Percentiles rank a stretch among this genome's conserved stretches.
These are phyloP conservation scores for Semicossyphus pulcher DNA, from an alignment of 2,113 vertebrate species.

Conservation along the genomic window DNA sequence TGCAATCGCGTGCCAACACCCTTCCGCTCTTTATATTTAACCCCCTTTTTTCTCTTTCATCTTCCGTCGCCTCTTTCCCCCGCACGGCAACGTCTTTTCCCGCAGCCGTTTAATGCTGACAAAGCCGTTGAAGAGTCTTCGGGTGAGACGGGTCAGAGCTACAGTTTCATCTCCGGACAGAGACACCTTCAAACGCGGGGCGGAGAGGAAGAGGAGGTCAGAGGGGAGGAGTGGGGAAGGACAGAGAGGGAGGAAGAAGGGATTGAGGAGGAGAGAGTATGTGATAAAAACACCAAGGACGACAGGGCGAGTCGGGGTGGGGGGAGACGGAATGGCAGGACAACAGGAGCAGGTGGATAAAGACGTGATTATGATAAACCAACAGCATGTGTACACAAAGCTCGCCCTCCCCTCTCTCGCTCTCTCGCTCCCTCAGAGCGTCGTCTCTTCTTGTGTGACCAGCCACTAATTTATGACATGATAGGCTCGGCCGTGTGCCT, in stretches of 20 bases:
- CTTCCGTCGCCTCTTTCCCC: constrained; percentile 19
- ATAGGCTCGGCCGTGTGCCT: constrained; percentile 55
- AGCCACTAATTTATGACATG: constrained; percentile 76
- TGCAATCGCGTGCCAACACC: constrained; percentile 71
- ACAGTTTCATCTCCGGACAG: constrained; percentile 51
- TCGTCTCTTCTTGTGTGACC: constrained; percentile 56
- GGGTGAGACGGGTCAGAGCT: constrained; percentile 58
- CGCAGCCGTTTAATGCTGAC: constrained; percentile 51
- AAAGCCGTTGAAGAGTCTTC: constrained; percentile 55
- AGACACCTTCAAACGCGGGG: constrained; percentile 57
- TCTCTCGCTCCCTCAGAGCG: constrained; percentile 6
- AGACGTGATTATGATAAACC: constrained; percentile 69
- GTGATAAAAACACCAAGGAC: constrained; percentile 44
- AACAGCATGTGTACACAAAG: constrained; percentile 58
- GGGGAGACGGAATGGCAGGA: constrained; percentile 28
- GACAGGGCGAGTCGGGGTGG: neutral
- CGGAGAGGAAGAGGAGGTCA: constrained; percentile 28
- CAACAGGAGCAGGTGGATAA: constrained; percentile 54
- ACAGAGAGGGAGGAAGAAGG: neutral
- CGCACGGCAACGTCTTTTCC: constrained; percentile 6
- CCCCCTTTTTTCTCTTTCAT: constrained; percentile 32
- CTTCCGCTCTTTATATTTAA: constrained; percentile 34
- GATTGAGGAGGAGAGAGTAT: neutral
- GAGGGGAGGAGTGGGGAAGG: constrained; percentile 23
- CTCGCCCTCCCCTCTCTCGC: neutral